Evolutionary conservation across 1,140 invertebrate genomes (phyloP), one percentile per base, ranked within the genome.

Genomic region (Nephila pilipes): DNA sequence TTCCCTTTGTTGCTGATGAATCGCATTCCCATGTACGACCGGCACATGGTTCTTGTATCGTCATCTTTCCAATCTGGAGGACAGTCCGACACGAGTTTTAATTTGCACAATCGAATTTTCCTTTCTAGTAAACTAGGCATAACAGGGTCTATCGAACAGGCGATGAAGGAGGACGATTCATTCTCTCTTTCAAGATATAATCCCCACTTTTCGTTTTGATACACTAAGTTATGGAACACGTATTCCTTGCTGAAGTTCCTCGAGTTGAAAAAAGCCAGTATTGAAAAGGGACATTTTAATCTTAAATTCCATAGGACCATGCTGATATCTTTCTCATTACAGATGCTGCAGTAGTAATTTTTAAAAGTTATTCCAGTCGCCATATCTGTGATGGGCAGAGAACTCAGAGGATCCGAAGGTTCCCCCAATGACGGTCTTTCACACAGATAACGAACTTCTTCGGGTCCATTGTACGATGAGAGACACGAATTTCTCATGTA

Each of bases 271-370:
- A 20, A 54, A 22, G 63, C 79, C 2, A 94, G 12, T 10, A 63
- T 80, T n/a, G n/a, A n/a, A n/a, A n/a, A n/a, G 12, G 90, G 90
- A 46, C 90, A 94, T 32, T 90, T 83, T n/a, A 94, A 10, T 6
- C 58, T 57, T 20, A 87, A 60, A 4, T 83, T 85, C 94, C 94
- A 94, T 0, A 93, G 16, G 14, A 87, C 80, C 22, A 92, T 54
- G 32, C 90, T 83, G 16, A 55, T 80, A 12, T 25, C 22, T 85
- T 96, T 96, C 1, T 95, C 94, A 94, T 97, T 96, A 94, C 97
- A 97, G 8, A 96, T 88, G 0, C 96, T 96, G 94, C 97, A 97
- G 95, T 95, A 96, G 32, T 95, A 94, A 94, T 97, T 97, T 83
- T 95, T 95, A 94, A 96, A 97, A 0, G 96, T 96, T 55, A 96